Base-by-base conservation (phyloP, 2,797 vertebrate species). In the Hephaestus fuliginosus region DNA sequence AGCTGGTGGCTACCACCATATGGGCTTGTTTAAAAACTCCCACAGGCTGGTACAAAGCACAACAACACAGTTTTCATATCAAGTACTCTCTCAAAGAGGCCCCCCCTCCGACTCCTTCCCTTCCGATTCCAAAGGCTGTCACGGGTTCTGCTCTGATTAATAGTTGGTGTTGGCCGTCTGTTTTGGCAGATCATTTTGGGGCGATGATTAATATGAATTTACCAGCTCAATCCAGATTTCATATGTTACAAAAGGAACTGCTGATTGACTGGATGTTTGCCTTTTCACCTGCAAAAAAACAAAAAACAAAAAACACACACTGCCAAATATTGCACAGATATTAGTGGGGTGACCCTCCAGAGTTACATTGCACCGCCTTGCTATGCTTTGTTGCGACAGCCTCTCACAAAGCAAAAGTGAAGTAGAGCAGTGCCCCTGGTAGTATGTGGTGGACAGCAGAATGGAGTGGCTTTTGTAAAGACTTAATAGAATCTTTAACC, bases 401-500 rank as follows among this genome's bases (percentile, higher is more conserved):
- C 81, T 87, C 89, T 88, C 86, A 92, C 92, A 93, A 94, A 93
- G 92, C 93, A 92, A 95, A 94, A 95, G 89, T 91, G 91, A 94
- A 95, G 94, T 95, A 94, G 92, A 96, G 93, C 92, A 95, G 95
- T 95, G 90, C 95, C 94, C 95, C 88, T 85, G 87, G 93, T 94
- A 93, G 94, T 96, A 93, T 96, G 95, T 95, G 94, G 92, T 95
- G 96, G 96, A 96, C 95, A 89, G 93, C 89, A 94, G 94, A 96
- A 96, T 93, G 95, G 95, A 96, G 89, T 95, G 95, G 95, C 96
- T 96, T 97, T 97, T 96, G 96, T 97, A 97, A 97, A 97, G 97
- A 97, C 97, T 97, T 98, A 98, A 98, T 97, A 97, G 97, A 98
- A 97, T 96, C 96, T 97, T 98, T 97, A 98, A 98, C 96, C 96